Evolutionary conservation across 2,888 invertebrate genomes (phyloP).

Genomic region (Drosophila mettleri): DNA sequence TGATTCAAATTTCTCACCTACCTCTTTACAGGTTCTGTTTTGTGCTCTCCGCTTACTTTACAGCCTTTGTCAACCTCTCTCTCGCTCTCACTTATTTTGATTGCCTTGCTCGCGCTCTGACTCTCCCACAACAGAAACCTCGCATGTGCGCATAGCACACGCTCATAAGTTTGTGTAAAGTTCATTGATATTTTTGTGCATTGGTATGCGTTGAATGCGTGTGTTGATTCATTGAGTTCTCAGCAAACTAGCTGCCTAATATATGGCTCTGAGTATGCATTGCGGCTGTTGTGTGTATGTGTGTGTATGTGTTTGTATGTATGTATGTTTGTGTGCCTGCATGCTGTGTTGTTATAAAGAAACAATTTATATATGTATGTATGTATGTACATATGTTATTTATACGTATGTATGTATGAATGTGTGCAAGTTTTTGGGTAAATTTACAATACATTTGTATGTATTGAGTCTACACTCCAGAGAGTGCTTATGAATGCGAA

Average conservation of each 20-base stretch:
- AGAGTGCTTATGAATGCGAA: constrained; percentile 54
- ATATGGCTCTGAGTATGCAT: constrained; percentile 37
- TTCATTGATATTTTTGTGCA: constrained; percentile 83
- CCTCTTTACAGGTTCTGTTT: constrained; percentile 23
- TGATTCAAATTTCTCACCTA: constrained; percentile 39
- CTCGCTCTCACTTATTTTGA: constrained; percentile 5
- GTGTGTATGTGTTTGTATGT: constrained; percentile 5
- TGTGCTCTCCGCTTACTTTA: constrained; percentile 30
- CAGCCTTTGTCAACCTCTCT: constrained; percentile 14
- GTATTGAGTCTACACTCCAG: constrained; percentile 39
- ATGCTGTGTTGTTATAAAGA: constrained; percentile 28
- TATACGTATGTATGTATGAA: constrained; percentile 4
- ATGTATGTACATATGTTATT: too few relatives aligned
- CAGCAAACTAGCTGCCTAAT: constrained; percentile 59
- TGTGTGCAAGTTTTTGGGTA: constrained; percentile 6
- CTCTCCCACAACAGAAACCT: constrained; percentile 56
- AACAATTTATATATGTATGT: constrained; percentile 10
- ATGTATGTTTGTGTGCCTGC: constrained; percentile 7
- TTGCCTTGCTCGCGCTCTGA: constrained; percentile 13
- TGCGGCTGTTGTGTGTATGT: constrained; percentile 2
- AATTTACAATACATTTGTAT: constrained; percentile 16
- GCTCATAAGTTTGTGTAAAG: constrained; percentile 72
- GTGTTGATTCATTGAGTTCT: constrained; percentile 81
- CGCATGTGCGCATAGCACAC: constrained; percentile 50
- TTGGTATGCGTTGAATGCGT: constrained; percentile 68